These are phyloP conservation scores for Acanthisitta chloris DNA, from an alignment of 2,113 vertebrate species.

Conservation along the genomic window DNA sequence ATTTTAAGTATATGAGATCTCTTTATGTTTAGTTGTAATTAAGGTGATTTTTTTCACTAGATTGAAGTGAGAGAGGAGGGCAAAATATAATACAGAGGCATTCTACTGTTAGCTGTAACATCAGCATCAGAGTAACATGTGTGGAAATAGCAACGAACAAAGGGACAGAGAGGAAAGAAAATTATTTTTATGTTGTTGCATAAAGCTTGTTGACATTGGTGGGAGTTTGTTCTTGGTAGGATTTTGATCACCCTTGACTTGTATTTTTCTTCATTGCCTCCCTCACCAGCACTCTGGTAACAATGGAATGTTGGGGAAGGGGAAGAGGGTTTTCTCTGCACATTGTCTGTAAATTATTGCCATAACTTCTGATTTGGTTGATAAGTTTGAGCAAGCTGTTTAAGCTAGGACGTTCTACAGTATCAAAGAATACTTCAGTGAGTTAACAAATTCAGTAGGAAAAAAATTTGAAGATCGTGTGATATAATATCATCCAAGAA, in stretches of 20 bases:
- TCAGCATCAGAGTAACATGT: not conserved
- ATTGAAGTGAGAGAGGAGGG: not conserved
- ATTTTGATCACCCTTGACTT: not conserved
- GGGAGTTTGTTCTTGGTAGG: not conserved
- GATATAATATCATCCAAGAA: conserved; percentile 17
- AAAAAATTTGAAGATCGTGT: not conserved
- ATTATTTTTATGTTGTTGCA: not conserved
- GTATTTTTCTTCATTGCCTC: not conserved
- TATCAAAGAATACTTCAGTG: not conserved
- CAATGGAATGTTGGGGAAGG: not conserved
- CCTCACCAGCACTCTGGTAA: not conserved
- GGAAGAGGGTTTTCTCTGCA: not conserved
- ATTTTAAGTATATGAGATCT: not conserved
- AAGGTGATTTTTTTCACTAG: not conserved
- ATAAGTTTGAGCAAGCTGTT: conserved; percentile 17
- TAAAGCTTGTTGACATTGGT: not conserved
- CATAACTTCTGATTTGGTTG: conserved; percentile 10
- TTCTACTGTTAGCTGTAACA: not conserved
- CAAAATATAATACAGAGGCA: not conserved
- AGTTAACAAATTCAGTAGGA: conserved; percentile 13
- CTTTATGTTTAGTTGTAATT: not conserved
- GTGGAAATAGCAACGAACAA: not conserved
- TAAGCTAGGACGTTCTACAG: not conserved
- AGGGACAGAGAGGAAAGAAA: not conserved
- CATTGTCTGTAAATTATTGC: not conserved